phyloP scores from a whole-genome alignment of 1,140 invertebrate genomes.

The Aphidius ervi region DNA sequence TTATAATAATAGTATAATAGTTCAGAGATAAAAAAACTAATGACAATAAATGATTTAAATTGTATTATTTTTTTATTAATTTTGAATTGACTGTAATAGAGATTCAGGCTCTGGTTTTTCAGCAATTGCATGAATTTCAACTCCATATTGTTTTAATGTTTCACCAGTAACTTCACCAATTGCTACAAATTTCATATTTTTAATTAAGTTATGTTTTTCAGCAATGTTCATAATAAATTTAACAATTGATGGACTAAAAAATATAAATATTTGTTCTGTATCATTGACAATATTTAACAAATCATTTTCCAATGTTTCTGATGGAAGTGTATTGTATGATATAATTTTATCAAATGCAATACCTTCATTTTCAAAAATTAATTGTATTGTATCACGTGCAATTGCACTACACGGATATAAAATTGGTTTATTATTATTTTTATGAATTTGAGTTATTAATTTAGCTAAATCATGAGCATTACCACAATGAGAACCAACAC shows the following conservation, averaged over 20 bases:
- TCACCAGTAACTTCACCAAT: constrained; percentile 46
- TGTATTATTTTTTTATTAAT: neutral
- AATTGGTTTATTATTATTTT: constrained; percentile 30
- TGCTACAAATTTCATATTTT: constrained; percentile 39
- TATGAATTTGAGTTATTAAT: constrained; percentile 31
- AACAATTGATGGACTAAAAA: constrained; percentile 48
- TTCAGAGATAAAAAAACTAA: no score
- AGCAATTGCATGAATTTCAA: constrained; percentile 33
- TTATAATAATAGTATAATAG: no score
- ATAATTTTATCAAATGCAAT: constrained; percentile 38
- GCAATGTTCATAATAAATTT: constrained; percentile 29
- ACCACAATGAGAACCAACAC: constrained; percentile 39
- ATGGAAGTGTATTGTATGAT: constrained; percentile 41
- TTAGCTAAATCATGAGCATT: constrained; percentile 43
- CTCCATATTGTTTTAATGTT: constrained; percentile 33
- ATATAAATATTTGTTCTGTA: constrained; percentile 35
- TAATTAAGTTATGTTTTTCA: constrained; percentile 23
- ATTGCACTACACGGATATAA: constrained; percentile 48
- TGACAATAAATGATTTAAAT: no score
- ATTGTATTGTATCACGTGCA: constrained; percentile 42
- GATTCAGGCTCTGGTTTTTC: constrained; percentile 43
- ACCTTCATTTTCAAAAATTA: constrained; percentile 29
- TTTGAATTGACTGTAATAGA: constrained; percentile 35
- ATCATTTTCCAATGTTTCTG: constrained; percentile 33
- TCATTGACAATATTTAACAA: constrained; percentile 8